Evolutionary conservation across 2,113 vertebrate species (phyloP).

Genomic region (Stictonetta naevosa): DNA sequence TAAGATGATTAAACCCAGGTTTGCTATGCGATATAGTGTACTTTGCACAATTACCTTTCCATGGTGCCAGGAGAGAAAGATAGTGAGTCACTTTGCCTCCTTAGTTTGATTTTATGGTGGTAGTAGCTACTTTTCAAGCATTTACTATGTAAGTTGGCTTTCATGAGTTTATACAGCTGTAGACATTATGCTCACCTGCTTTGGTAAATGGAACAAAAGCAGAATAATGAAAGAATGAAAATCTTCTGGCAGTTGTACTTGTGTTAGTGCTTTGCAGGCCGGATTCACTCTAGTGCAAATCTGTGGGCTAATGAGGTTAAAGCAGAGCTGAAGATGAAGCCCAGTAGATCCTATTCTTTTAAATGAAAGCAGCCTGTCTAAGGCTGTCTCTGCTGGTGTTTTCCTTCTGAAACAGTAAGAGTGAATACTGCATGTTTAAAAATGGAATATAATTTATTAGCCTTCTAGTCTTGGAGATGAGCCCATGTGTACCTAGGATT

Average conservation of each 20-base stretch:
- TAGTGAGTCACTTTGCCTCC: not conserved
- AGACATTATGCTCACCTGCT: not conserved
- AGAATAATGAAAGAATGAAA: constrained; percentile 23
- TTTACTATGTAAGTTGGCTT: not conserved
- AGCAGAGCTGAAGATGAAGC: not conserved
- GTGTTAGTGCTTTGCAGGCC: not conserved
- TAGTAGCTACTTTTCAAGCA: not conserved
- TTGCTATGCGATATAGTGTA: not conserved
- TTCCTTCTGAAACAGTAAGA: not conserved
- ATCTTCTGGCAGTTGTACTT: not conserved
- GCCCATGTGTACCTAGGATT: not conserved
- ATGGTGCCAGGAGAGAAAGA: not conserved
- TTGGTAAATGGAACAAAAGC: constrained; percentile 1
- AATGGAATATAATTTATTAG: constrained; percentile 20
- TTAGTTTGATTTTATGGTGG: not conserved
- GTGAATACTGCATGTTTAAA: not conserved
- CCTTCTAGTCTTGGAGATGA: not conserved
- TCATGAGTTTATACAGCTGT: not conserved
- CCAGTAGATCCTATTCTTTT: not conserved
- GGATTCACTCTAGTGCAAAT: not conserved
- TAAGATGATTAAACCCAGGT: not conserved
- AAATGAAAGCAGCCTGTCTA: not conserved
- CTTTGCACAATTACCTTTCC: not conserved
- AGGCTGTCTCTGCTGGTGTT: not conserved
- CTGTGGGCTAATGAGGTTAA: not conserved